Conservation (phyloP, 1,140 invertebrate genomes). For the Asbolus verrucosus region DNA sequence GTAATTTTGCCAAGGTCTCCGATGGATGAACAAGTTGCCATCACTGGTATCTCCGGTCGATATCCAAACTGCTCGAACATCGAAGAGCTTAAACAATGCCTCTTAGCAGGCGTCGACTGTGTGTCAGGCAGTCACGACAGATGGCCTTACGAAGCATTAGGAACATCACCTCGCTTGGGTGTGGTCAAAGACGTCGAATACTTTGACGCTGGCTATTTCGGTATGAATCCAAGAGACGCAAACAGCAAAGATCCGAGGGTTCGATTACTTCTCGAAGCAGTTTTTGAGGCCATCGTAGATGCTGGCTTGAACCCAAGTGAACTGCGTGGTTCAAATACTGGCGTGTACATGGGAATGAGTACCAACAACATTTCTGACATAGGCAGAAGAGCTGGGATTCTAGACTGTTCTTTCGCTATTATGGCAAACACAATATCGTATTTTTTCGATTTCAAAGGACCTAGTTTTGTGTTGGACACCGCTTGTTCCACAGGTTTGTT, state of each 20-base stretch:
- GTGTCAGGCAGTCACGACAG: constrained; percentile 81
- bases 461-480: constrained; percentile 82
- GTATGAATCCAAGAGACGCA: constrained; percentile 57
- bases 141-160: constrained; percentile 76
- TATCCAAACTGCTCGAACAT: constrained; percentile 89
- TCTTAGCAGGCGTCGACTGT: constrained; percentile 85
- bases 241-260: constrained; percentile 69
- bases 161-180: constrained; percentile 78
- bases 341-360: constrained; percentile 70
- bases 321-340: constrained; percentile 69
- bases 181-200: constrained; percentile 79
- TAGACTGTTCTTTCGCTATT: constrained; percentile 19
- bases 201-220: constrained; percentile 72
- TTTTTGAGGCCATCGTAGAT: constrained; percentile 66
- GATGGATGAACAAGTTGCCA: constrained; percentile 70
- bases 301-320: constrained; percentile 66
- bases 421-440: constrained; percentile 70
- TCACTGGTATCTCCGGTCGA: constrained; percentile 86
- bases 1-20: background rate
- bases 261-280: constrained; percentile 67
- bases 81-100: constrained; percentile 82
- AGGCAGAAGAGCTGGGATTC: constrained; percentile 12
- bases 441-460: constrained; percentile 75
- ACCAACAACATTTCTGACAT: constrained; percentile 8
- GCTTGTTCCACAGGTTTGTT: constrained; percentile 83